phyloP scores from a whole-genome alignment of 2,888 invertebrate genomes.

The Stegophylla sp. region DNA sequence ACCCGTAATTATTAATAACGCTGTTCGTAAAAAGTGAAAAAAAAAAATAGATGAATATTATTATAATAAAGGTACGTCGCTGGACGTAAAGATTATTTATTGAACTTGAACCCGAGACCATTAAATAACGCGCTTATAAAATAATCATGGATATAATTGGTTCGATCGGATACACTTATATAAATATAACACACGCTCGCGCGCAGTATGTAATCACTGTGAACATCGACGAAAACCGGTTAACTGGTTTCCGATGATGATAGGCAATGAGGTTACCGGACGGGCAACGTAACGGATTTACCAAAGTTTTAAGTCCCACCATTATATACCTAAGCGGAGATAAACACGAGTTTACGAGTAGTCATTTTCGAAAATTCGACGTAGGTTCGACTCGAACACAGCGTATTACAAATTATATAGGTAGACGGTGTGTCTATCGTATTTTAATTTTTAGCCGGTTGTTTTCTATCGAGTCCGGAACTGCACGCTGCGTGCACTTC shows the following conservation, averaged over 20 bases:
- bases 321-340: not conserved
- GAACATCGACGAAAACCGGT: slow-evolving; percentile 34
- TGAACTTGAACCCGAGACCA: slow-evolving; percentile 32
- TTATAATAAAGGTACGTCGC: slow-evolving; percentile 24
- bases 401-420: no score
- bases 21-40: slow-evolving; percentile 16
- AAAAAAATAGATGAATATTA: not conserved
- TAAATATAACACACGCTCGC: not conserved
- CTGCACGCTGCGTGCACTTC: no score
- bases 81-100: slow-evolving; percentile 43
- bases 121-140: slow-evolving; percentile 37
- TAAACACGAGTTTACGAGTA: not conserved
- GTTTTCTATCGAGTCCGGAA: no score
- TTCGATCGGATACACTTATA: slow-evolving; percentile 27
- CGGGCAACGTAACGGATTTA: slow-evolving; percentile 27
- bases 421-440: no score
- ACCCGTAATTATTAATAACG: slow-evolving; percentile 34
- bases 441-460: no score
- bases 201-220: slow-evolving; percentile 34
- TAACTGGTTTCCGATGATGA: slow-evolving; percentile 51
- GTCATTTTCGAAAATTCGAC: not conserved
- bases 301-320: slow-evolving; percentile 20
- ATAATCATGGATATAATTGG: slow-evolving; percentile 51
- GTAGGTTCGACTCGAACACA: no score
- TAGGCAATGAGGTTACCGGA: slow-evolving; percentile 36